These are phyloP conservation scores for Littorina saxatilis DNA, from an alignment of 1,140 invertebrate species.

Conservation along the genomic window DNA sequence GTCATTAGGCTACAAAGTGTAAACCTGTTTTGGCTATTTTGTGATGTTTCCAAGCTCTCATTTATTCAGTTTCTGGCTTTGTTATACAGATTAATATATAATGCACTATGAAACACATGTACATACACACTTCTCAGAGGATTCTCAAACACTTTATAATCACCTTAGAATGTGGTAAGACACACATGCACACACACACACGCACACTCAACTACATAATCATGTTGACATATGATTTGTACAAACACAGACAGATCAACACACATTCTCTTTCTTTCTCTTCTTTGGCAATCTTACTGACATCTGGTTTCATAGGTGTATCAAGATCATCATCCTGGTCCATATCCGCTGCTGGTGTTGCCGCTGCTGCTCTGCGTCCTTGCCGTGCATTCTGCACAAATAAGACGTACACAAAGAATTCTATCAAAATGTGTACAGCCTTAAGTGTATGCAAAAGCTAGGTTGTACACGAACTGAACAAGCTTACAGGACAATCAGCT, in stretches of 20 bases:
- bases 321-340: slow-evolving; percentile 42
- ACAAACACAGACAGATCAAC: background rate
- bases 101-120: background rate
- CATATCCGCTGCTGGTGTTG: slow-evolving; percentile 40
- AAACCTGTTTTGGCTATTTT: no score
- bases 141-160: background rate
- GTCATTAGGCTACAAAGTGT: no score
- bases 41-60: no score
- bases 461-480: no score
- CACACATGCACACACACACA: background rate
- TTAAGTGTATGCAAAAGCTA: no score
- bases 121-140: background rate
- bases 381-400: slow-evolving; percentile 50
- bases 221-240: background rate
- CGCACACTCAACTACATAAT: background rate
- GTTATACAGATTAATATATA: no score
- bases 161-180: no score
- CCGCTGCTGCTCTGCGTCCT: slow-evolving; percentile 55
- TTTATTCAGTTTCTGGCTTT: no score
- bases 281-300: slow-evolving; percentile 17
- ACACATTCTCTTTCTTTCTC: background rate
- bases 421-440: no score
- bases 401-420: no score
- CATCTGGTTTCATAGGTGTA: slow-evolving; percentile 35
- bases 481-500: no score